A percentile compares a stretch with the other conserved stretches of the same genome.
phyloP scores from a whole-genome alignment of 2,797 vertebrate species.

The Pitangus sulphuratus region DNA sequence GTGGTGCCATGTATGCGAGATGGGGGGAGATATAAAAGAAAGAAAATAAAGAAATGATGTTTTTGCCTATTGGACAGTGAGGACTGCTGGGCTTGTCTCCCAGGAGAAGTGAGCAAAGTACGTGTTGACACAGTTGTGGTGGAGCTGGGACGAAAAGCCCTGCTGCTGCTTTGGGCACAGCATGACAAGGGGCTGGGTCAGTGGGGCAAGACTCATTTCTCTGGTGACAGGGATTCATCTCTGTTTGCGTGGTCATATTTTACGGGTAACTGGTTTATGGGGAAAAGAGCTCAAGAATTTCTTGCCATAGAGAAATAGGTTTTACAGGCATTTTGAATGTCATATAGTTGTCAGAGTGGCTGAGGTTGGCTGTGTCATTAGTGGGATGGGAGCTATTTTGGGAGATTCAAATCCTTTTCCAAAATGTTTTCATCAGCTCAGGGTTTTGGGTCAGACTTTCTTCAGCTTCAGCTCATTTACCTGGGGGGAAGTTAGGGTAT shows the following conservation, averaged over 20 bases:
- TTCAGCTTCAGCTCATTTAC: not conserved
- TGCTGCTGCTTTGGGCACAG: not conserved
- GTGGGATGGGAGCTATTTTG: not conserved
- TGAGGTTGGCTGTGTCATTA: not conserved
- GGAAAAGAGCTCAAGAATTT: not conserved
- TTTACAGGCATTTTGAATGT: not conserved
- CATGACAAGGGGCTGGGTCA: accelerated
- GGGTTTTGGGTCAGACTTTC: not conserved
- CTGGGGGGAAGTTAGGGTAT: not conserved
- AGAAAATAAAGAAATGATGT: accelerated
- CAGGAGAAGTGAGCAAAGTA: slow-evolving; percentile 2
- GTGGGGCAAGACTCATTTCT: not conserved
- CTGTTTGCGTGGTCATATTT: not conserved
- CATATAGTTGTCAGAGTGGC: not conserved
- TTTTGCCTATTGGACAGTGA: not conserved
- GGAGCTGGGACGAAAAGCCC: not conserved
- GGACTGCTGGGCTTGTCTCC: not conserved
- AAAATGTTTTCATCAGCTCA: not conserved
- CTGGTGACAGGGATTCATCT: not conserved
- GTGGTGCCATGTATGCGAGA: not conserved
- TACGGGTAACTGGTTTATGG: not conserved
- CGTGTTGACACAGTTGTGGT: not conserved
- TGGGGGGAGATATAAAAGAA: not conserved
- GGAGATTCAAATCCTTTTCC: not conserved
- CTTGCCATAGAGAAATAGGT: not conserved